Conservation (phyloP, 1,140 invertebrate species). For the Thaumatotibia leucotreta region DNA sequence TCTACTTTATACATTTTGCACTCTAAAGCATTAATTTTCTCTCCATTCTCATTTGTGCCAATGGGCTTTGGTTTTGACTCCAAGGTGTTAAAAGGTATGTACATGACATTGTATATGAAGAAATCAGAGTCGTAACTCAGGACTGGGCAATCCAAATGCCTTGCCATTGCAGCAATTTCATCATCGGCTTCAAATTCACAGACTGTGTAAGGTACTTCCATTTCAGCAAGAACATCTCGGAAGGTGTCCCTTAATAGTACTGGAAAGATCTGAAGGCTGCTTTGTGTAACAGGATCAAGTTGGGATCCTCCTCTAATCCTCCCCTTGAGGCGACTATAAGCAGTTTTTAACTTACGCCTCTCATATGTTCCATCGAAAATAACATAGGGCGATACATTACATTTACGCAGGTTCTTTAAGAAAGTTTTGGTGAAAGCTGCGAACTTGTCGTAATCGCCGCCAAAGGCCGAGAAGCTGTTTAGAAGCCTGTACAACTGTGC, state of each 20-base stretch:
- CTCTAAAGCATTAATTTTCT: constrained; percentile 44
- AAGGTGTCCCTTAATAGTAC: constrained; percentile 85
- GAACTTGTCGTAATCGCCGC: constrained; percentile 92
- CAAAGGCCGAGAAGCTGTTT: constrained; percentile 84
- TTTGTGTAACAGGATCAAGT: constrained; percentile 66
- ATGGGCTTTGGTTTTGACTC: constrained; percentile 63
- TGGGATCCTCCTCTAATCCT: constrained; percentile 78
- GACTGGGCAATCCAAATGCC: constrained; percentile 87
- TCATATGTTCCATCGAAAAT: constrained; percentile 90
- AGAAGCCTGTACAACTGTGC: constrained; percentile 83
- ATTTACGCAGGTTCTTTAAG: constrained; percentile 83
- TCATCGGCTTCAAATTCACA: constrained; percentile 93
- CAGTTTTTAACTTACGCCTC: constrained; percentile 85
- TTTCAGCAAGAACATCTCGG: constrained; percentile 79
- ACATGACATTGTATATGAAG: constrained; percentile 89
- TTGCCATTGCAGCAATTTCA: constrained; percentile 87
- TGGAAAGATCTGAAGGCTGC: constrained; percentile 80
- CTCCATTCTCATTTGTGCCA: constrained; percentile 33
- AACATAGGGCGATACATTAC: constrained; percentile 86
- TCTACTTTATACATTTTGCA: constrained; percentile 86
- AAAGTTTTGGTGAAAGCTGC: constrained; percentile 80
- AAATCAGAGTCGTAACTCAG: constrained; percentile 95
- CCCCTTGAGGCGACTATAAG: constrained; percentile 78
- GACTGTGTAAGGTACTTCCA: constrained; percentile 81
- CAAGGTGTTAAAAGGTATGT: constrained; percentile 87